These are phyloP conservation scores for Dolichopus griseipennis DNA, from an alignment of 2,888 invertebrate genomes.

Conservation along the genomic window DNA sequence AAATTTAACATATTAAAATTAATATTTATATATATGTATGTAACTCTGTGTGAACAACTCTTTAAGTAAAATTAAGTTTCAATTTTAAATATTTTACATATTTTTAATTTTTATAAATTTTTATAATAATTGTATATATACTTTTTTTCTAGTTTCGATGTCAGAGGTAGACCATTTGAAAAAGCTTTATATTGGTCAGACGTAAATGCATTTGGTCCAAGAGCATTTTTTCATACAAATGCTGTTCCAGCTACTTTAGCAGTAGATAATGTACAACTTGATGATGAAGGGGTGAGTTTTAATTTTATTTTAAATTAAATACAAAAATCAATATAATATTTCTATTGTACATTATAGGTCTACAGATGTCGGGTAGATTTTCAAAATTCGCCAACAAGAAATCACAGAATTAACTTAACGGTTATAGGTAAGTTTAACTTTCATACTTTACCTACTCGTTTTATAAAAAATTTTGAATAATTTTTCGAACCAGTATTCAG, in stretches of 20 bases:
- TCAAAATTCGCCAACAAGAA: slow-evolving; percentile 78
- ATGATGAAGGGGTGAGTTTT: slow-evolving; percentile 64
- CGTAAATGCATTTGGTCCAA: slow-evolving; percentile 69
- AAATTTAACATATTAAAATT: too few relatives aligned
- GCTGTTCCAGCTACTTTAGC: slow-evolving; percentile 72
- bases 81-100: too few relatives aligned
- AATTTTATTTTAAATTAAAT: too few relatives aligned
- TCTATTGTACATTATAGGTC: slow-evolving; percentile 35
- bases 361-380: slow-evolving; percentile 87
- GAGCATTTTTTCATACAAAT: slow-evolving; percentile 76
- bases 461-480: too few relatives aligned
- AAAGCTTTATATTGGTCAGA: slow-evolving; percentile 80
- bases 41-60: too few relatives aligned
- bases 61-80: too few relatives aligned
- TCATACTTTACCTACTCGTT: too few relatives aligned
- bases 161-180: slow-evolving; percentile 69
- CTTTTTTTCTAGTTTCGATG: slow-evolving; percentile 61
- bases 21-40: too few relatives aligned
- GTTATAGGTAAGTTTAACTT: slow-evolving; percentile 64
- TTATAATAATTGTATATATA: too few relatives aligned
- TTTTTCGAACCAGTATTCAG: too few relatives aligned
- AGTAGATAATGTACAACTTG: slow-evolving; percentile 72
- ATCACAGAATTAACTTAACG: slow-evolving; percentile 78
- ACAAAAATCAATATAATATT: too few relatives aligned
- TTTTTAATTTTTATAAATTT: too few relatives aligned